These are phyloP conservation scores for Phalera bucephala DNA, from an alignment of 2,888 invertebrate genomes.

Conservation along the genomic window DNA sequence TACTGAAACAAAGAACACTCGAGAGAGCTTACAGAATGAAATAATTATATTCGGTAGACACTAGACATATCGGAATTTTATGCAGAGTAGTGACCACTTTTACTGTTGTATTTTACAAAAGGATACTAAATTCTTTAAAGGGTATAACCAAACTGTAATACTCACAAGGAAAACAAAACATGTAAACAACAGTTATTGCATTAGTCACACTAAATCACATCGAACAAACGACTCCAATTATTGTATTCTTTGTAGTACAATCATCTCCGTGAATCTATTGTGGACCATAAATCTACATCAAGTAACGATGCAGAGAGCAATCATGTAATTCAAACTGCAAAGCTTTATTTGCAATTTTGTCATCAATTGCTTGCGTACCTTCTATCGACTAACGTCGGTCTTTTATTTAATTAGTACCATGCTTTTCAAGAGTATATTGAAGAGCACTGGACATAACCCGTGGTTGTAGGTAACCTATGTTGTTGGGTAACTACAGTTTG, in stretches of 20 bases:
- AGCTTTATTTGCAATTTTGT: constrained; percentile 64
- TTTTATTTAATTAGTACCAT: no score
- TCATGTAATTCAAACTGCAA: constrained; percentile 73
- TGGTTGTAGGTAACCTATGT: no score
- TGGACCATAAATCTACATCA: constrained; percentile 72
- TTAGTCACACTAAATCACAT: constrained; percentile 27
- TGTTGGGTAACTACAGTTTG: constrained; percentile 10
- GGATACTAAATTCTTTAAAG: no score
- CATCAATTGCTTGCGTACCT: constrained; percentile 46
- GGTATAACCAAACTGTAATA: no score
- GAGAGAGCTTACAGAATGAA: no score
- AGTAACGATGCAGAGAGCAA: constrained; percentile 64
- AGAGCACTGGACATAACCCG: no score
- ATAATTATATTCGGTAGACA: no score
- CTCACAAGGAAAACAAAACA: constrained; percentile 8
- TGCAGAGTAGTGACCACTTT: no score
- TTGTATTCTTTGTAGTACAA: constrained; percentile 42
- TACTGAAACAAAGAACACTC: no score
- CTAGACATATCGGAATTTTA: no score
- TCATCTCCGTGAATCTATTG: constrained; percentile 52
- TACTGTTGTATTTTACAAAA: no score
- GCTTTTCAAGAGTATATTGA: no score
- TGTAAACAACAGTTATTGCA: not conserved
- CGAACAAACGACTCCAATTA: constrained; percentile 37
- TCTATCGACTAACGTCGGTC: constrained; percentile 38